phyloP scores from a whole-genome alignment of 2,113 vertebrate species.

The Halcyon malimbica region DNA sequence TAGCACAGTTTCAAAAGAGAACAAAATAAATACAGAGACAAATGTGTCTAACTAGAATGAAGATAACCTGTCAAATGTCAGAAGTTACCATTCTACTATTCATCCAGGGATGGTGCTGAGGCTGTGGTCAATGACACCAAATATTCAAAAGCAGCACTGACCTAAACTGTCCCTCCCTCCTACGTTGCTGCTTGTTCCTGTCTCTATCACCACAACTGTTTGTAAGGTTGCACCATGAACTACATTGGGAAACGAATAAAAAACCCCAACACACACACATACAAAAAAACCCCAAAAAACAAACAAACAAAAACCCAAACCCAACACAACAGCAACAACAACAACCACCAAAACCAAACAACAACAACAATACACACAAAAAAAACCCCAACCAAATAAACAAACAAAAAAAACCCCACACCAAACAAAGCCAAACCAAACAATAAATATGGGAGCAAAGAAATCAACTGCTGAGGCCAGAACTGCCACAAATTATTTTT shows the following conservation, averaged over 20 bases:
- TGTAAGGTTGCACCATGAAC: neutral
- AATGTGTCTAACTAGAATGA: neutral
- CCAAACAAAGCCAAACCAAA: neutral
- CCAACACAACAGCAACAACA: too few species aligned
- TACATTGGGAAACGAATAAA: neutral
- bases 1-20: neutral
- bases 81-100: neutral
- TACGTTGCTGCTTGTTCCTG: neutral
- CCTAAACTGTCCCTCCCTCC: neutral
- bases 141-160: neutral
- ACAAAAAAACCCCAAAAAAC: neutral
- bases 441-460: neutral
- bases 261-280: neutral
- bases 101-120: neutral
- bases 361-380: neutral
- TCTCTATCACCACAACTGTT: neutral
- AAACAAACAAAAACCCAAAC: neutral
- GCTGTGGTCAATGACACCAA: neutral
- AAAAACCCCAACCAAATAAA: neutral
- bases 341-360: too few species aligned
- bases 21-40: neutral
- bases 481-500: neutral
- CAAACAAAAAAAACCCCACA: neutral
- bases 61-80: conserved; percentile 1
- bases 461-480: neutral